These are phyloP conservation scores for Actenoides hombroni DNA, from an alignment of 2,113 vertebrate species.

Conservation along the genomic window DNA sequence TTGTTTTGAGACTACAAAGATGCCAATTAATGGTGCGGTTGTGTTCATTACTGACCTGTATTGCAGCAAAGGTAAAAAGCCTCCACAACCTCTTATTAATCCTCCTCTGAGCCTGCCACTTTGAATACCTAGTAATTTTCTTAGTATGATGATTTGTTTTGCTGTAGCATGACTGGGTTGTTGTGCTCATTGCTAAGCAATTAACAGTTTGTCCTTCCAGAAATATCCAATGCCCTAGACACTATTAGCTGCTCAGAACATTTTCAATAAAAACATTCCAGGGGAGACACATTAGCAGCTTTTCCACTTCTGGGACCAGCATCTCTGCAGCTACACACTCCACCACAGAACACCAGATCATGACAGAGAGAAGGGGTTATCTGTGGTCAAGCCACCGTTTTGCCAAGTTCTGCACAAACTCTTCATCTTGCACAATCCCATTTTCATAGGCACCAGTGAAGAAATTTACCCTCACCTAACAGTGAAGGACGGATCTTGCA, in stretches of 20 bases:
- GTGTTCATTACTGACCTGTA: background rate
- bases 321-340: background rate
- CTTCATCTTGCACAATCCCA: background rate
- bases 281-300: background rate
- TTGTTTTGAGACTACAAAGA: background rate
- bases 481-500: background rate
- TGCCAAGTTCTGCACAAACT: background rate
- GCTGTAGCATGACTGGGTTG: background rate
- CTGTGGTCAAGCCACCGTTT: background rate
- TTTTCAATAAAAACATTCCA: conserved; percentile 40
- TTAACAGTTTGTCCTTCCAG: conserved; percentile 29
- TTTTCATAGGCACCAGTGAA: background rate
- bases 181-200: conserved; percentile 11
- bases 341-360: background rate
- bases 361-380: background rate
- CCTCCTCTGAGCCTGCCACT: background rate
- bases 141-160: background rate
- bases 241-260: background rate
- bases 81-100: background rate
- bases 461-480: background rate
- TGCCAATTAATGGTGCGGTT: background rate
- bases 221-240: background rate
- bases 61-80: background rate
- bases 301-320: background rate
- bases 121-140: background rate